These are phyloP conservation scores for Nasua narica DNA, from an alignment of 2,797 vertebrate species.

Conservation along the genomic window DNA sequence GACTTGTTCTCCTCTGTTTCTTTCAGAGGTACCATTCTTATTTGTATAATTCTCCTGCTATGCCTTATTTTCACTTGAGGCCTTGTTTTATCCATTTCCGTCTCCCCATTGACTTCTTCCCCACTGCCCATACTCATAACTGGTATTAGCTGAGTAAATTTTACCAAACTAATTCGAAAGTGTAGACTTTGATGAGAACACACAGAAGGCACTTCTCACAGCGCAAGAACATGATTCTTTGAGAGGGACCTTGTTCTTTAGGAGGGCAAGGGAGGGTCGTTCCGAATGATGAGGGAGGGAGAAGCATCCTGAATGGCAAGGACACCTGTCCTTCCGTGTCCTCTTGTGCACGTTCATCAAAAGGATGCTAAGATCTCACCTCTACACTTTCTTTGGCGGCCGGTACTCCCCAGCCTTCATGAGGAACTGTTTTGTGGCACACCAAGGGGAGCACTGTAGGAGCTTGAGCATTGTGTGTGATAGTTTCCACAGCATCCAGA, in stretches of 20 bases:
- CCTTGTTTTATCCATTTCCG: not conserved
- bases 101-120: not conserved
- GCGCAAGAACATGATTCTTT: not conserved
- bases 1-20: not conserved
- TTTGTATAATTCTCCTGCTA: not conserved
- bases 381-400: not conserved
- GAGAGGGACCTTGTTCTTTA: not conserved
- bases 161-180: not conserved
- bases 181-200: not conserved
- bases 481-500: not conserved
- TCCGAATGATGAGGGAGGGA: not conserved
- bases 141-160: not conserved
- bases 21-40: not conserved
- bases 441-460: not conserved
- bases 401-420: not conserved
- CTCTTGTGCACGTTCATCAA: not conserved
- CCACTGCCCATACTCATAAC: not conserved
- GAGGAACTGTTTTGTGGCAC: not conserved
- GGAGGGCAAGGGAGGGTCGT: not conserved
- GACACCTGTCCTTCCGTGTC: not conserved
- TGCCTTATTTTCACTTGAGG: not conserved
- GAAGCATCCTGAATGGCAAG: not conserved
- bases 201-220: not conserved
- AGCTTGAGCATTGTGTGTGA: not conserved
- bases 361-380: not conserved